These are phyloP conservation scores for Tenodera sinensis DNA, from an alignment of 2,888 invertebrate genomes.

Conservation along the genomic window DNA sequence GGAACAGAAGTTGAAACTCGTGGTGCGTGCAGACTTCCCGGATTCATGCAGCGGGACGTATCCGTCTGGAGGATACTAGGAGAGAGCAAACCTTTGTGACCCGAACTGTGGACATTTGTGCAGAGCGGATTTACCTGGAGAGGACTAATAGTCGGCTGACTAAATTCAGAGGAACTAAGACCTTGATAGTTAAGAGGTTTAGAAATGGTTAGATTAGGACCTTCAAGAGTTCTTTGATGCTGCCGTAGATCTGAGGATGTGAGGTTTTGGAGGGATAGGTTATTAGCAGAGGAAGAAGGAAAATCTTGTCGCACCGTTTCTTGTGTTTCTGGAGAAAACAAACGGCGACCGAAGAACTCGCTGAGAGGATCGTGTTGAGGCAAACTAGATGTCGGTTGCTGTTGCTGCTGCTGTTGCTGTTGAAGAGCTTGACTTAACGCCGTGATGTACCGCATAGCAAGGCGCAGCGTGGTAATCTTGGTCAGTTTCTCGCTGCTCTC, in stretches of 20 bases:
- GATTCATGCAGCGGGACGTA: neutral
- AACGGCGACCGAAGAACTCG: neutral
- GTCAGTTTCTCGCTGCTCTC: slow-evolving; percentile 70
- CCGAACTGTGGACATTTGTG: neutral
- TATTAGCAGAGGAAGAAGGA: neutral
- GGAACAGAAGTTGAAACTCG: neutral
- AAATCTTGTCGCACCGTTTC: neutral
- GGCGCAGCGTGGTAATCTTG: slow-evolving; percentile 80
- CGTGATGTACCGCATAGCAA: slow-evolving; percentile 85
- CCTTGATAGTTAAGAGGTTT: neutral
- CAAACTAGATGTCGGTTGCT: neutral
- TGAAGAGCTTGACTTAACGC: slow-evolving; percentile 66
- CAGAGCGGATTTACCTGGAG: neutral
- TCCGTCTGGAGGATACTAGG: neutral
- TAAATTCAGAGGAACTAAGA: neutral
- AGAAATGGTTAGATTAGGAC: neutral
- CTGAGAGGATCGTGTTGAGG: neutral
- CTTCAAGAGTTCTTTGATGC: neutral
- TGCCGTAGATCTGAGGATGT: neutral
- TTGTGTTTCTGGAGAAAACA: neutral
- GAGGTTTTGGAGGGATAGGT: neutral
- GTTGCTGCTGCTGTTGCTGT: slow-evolving; percentile 28
- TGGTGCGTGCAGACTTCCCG: neutral
- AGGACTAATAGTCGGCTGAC: neutral
- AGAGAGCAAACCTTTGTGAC: too few relatives aligned